These are phyloP conservation scores for Reticulitermes speratus DNA, from an alignment of 1,140 invertebrate species.

Conservation along the genomic window DNA sequence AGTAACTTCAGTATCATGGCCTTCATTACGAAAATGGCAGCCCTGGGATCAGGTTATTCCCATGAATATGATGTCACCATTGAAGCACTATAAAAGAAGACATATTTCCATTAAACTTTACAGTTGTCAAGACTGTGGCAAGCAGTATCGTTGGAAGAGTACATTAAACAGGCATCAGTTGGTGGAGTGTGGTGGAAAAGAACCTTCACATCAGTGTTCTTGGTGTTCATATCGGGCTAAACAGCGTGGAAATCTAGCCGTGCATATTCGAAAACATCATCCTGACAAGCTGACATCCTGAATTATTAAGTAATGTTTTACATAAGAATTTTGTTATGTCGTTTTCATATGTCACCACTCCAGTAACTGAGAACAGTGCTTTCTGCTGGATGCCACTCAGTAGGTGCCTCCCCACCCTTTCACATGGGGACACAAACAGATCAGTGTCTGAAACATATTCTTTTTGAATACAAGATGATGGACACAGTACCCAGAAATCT, in stretches of 20 bases:
- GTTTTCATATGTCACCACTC: too few relatives aligned
- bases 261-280: slow-evolving; percentile 58
- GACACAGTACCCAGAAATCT: too few relatives aligned
- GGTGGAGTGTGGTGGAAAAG: slow-evolving; percentile 61
- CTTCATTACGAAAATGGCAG: slow-evolving; percentile 10
- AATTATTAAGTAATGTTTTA: too few relatives aligned
- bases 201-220: slow-evolving; percentile 77
- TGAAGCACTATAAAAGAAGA: not conserved
- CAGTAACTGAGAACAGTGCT: too few relatives aligned
- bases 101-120: slow-evolving; percentile 30
- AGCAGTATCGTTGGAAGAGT: slow-evolving; percentile 79
- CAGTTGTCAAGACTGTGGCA: slow-evolving; percentile 75
- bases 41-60: not conserved
- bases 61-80: not conserved
- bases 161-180: slow-evolving; percentile 4
- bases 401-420: too few relatives aligned
- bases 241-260: slow-evolving; percentile 81
- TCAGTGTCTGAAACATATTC: too few relatives aligned
- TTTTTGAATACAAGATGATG: too few relatives aligned
- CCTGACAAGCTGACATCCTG: not conserved
- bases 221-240: slow-evolving; percentile 79
- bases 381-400: too few relatives aligned
- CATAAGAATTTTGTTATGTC: too few relatives aligned
- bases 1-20: not conserved
- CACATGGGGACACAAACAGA: too few relatives aligned